phyloP scores from a whole-genome alignment of 1,140 invertebrate species.

The Drosophila baimaii region DNA sequence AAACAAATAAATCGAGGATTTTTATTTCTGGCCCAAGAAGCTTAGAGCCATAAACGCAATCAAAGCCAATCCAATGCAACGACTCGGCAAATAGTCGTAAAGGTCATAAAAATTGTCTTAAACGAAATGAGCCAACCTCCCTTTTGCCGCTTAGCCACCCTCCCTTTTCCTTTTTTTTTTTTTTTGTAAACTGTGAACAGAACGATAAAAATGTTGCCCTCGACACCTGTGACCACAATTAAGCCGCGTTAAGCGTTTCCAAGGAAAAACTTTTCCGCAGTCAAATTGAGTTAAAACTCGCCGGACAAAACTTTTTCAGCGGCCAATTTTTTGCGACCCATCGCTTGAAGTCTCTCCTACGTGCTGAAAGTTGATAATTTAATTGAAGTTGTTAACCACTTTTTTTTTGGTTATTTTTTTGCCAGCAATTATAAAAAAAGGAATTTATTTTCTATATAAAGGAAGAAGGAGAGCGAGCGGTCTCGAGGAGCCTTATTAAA shows the following conservation, averaged over 20 bases:
- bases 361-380: slow-evolving; percentile 78
- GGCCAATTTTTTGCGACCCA: slow-evolving; percentile 55
- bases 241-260: slow-evolving; percentile 77
- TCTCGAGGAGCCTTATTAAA: slow-evolving; percentile 69
- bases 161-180: slow-evolving; percentile 13
- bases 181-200: slow-evolving; percentile 77
- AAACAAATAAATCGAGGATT: slow-evolving; percentile 76
- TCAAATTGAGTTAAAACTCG: slow-evolving; percentile 75
- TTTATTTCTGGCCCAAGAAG: slow-evolving; percentile 57
- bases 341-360: slow-evolving; percentile 34
- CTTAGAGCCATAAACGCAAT: slow-evolving; percentile 62
- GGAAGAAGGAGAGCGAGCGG: slow-evolving; percentile 1
- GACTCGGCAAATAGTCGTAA: slow-evolving; percentile 76
- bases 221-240: slow-evolving; percentile 83
- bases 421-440: slow-evolving; percentile 34
- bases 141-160: slow-evolving; percentile 1
- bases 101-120: slow-evolving; percentile 80
- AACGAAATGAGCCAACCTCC: slow-evolving; percentile 45
- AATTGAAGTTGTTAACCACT: slow-evolving; percentile 81
- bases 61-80: slow-evolving; percentile 64
- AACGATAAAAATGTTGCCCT: slow-evolving; percentile 79
- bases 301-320: slow-evolving; percentile 54
- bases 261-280: slow-evolving; percentile 66
- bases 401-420: slow-evolving; percentile 40
- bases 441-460: slow-evolving; percentile 24